Evolutionary conservation across 53 echinoderm and acorn worm species (phyloP), one percentile per base, ranked within the genome.

Genomic region (Holothuria leucospilota): DNA sequence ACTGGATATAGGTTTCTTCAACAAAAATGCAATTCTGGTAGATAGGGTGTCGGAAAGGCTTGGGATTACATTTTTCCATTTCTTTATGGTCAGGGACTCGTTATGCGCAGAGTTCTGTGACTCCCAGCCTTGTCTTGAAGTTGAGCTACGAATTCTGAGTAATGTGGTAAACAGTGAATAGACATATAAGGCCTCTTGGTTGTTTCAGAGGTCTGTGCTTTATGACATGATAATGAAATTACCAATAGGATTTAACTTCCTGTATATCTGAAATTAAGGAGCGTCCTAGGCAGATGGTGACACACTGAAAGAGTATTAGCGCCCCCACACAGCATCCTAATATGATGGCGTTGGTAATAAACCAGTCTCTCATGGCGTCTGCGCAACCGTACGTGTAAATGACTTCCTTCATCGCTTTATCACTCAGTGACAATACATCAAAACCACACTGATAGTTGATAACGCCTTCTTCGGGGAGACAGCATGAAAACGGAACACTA

Each of bases 401-500:
- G 6, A 78, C 46, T 16, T 68, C 66, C 28, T 64, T 69, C 85
- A 82, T 85, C 1, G 87, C 67, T 42, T 29, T 53, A 20, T 71
- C 52, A 2, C 29, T 10, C 49, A 40, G 1, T 0, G 29, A 72
- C 13, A 95, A 88, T 20, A 94, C 89, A 7, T 84, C 66, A 81
- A 83, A 96, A 30, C 98, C 98, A 64, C 98, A 97, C 68, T 97
- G 98, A 82, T 95, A 97, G 92, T 97, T 97, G 78, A 91, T 67
- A 2, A 97, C 93, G 24, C 66, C 90, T 1, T 82, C 86, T 9
- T 40, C 79, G 13, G 84, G 77, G 14, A 85, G 14, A 68, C 98
- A 97, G 69, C 98, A 97, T 9, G 98, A 97, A 82, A 59, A 97
- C 6, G 98, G 98, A 41, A 97, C 98, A 62, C 98, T 91, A 60